phyloP scores from a whole-genome alignment of 2,888 invertebrate species.

The Pilophorus perplexus region DNA sequence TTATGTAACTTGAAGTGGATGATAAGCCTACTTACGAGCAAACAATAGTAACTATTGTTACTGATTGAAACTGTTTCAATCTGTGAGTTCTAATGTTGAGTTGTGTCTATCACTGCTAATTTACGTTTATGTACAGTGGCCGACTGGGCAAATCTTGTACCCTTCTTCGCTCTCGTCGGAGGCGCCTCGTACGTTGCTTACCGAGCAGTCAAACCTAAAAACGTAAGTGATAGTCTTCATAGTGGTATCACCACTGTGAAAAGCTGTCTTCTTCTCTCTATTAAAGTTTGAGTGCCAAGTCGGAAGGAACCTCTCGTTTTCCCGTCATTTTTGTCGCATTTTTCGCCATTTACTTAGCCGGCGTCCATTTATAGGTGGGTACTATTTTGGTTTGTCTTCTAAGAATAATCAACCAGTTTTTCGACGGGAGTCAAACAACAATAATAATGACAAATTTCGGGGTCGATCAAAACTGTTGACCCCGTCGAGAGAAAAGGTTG shows the following conservation, averaged over 20 bases:
- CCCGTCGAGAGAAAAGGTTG: too few relatives aligned
- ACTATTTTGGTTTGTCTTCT: too few relatives aligned
- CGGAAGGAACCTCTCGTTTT: not conserved
- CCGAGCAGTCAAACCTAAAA: conserved; percentile 68
- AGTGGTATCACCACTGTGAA: too few relatives aligned
- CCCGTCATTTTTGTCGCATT: conserved; percentile 49
- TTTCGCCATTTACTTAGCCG: too few relatives aligned
- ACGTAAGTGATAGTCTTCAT: conserved; percentile 60
- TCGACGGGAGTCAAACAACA: too few relatives aligned
- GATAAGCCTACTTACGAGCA: not conserved
- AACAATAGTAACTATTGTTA: not conserved
- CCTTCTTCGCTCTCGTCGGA: conserved; percentile 74
- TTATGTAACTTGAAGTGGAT: too few relatives aligned
- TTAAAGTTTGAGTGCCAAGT: not conserved
- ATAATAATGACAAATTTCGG: too few relatives aligned
- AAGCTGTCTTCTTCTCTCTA: too few relatives aligned
- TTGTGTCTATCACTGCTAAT: not conserved
- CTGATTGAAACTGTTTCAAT: not conserved
- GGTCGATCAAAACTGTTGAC: too few relatives aligned
- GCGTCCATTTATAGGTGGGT: too few relatives aligned
- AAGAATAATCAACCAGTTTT: too few relatives aligned
- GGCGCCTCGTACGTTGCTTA: conserved; percentile 80
- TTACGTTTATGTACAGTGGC: conserved; percentile 65
- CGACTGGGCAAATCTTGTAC: conserved; percentile 79
- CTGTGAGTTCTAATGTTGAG: not conserved